Percentiles rank a stretch among this genome's conserved stretches.
Evolutionary conservation across 2,113 vertebrate genomes (phyloP).

Genomic region (Lepus timidus): DNA sequence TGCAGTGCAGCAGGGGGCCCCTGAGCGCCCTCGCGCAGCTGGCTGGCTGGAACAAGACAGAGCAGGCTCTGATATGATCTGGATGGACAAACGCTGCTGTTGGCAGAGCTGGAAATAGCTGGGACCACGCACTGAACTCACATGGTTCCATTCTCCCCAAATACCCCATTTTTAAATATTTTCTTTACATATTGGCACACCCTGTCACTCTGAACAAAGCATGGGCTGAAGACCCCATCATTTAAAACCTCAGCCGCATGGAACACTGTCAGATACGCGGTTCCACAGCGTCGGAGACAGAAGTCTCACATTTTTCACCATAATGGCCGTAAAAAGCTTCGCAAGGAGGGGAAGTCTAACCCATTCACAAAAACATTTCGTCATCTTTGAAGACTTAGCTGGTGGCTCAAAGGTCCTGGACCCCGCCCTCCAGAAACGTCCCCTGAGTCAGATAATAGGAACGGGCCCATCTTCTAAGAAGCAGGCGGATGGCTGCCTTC

Average conservation of each 20-base stretch:
- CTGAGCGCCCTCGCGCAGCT: not conserved
- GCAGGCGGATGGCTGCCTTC: not conserved
- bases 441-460: slow-evolving; percentile 36
- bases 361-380: slow-evolving; percentile 43
- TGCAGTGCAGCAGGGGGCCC: not conserved
- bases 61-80: not conserved
- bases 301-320: not conserved
- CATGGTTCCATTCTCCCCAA: not conserved
- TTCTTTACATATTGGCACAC: not conserved
- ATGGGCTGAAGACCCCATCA: not conserved
- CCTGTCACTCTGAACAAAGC: not conserved
- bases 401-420: slow-evolving; percentile 57
- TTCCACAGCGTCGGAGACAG: not conserved
- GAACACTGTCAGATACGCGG: slow-evolving; percentile 15
- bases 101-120: not conserved
- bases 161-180: not conserved
- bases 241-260: slow-evolving; percentile 11
- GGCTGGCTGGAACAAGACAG: not conserved
- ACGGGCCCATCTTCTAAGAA: slow-evolving; percentile 57
- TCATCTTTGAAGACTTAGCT: slow-evolving; percentile 57
- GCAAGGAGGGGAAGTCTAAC: not conserved
- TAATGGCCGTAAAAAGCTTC: slow-evolving; percentile 17
- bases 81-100: not conserved
- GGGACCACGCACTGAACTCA: not conserved
- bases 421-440: slow-evolving; percentile 58